A percentile compares a stretch with the other conserved stretches of the same genome.
phyloP scores from a whole-genome alignment of 2,888 invertebrate species.

The Troglohyphantes excavatus region DNA sequence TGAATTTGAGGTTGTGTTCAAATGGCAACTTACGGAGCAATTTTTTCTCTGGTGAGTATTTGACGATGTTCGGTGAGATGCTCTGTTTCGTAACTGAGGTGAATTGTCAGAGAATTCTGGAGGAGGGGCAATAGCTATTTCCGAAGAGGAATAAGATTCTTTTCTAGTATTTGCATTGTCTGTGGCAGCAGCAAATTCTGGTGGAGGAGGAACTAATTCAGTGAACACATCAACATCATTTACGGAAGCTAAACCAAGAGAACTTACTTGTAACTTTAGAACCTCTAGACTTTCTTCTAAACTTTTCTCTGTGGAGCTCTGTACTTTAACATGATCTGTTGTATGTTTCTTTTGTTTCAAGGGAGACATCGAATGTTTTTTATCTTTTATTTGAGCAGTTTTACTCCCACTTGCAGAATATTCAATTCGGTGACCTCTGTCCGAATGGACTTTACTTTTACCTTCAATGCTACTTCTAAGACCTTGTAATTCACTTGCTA shows the following conservation, averaged over 20 bases:
- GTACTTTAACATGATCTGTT: conserved; percentile 26
- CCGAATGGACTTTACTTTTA: conserved; percentile 16
- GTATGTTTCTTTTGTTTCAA: conserved; percentile 15
- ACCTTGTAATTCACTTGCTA: conserved; percentile 46
- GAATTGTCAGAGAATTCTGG: conserved; percentile 75
- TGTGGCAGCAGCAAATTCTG: conserved; percentile 80
- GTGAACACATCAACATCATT: conserved; percentile 80
- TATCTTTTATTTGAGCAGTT: conserved; percentile 60
- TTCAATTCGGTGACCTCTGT: conserved; percentile 38
- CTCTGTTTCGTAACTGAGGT: conserved; percentile 53
- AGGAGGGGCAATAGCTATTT: conserved; percentile 77
- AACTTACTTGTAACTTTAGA: conserved; percentile 79
- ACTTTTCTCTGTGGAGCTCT: conserved; percentile 55
- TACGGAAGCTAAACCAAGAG: conserved; percentile 78
- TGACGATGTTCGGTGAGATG: conserved; percentile 56
- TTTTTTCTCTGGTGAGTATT: conserved; percentile 60
- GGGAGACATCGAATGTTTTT: conserved; percentile 35
- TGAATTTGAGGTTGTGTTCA: conserved; percentile 58
- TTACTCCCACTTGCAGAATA: conserved; percentile 31
- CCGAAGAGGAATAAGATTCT: conserved; percentile 56
- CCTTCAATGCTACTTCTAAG: background rate
- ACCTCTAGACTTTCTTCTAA: conserved; percentile 75
- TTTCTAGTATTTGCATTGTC: conserved; percentile 31
- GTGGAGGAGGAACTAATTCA: conserved; percentile 81
- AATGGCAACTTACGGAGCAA: conserved; percentile 53